phyloP scores from a whole-genome alignment of 2,888 invertebrate species.

The Orthosia incerta region DNA sequence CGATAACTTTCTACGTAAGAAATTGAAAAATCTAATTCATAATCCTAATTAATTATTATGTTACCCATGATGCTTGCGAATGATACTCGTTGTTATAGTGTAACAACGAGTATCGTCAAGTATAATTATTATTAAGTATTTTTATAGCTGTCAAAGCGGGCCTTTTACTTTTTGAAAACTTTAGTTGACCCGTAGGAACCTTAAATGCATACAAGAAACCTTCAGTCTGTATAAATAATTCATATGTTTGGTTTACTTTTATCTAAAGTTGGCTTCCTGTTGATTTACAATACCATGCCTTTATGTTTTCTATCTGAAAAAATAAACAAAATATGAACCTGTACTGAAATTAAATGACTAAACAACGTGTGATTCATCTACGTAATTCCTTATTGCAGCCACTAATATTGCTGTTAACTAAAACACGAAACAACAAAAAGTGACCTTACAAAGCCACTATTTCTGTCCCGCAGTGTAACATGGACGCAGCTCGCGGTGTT shows the following conservation, averaged over 20 bases:
- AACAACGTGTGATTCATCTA: not conserved
- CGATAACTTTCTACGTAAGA: too few species aligned
- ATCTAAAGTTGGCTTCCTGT: not conserved
- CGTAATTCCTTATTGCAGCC: not conserved
- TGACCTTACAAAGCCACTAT: conserved; percentile 20
- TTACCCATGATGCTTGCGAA: too few species aligned
- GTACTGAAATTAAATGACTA: too few species aligned
- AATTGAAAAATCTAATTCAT: too few species aligned
- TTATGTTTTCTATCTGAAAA: too few species aligned
- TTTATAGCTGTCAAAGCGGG: too few species aligned
- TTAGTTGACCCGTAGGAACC: not conserved
- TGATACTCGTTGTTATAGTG: too few species aligned
- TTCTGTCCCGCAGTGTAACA: conserved; percentile 76
- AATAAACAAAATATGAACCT: too few species aligned
- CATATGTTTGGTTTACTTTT: not conserved
- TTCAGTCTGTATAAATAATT: not conserved
- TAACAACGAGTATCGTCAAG: too few species aligned
- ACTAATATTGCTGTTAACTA: not conserved
- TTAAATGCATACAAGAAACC: not conserved
- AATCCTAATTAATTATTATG: too few species aligned
- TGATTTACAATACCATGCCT: not conserved
- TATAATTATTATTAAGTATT: too few species aligned
- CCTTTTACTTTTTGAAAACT: too few species aligned
- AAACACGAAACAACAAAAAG: not conserved
- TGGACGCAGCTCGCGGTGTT: conserved; percentile 85